Conservation (phyloP, 1,140 invertebrate genomes). For the Drosophila punjabiensis region DNA sequence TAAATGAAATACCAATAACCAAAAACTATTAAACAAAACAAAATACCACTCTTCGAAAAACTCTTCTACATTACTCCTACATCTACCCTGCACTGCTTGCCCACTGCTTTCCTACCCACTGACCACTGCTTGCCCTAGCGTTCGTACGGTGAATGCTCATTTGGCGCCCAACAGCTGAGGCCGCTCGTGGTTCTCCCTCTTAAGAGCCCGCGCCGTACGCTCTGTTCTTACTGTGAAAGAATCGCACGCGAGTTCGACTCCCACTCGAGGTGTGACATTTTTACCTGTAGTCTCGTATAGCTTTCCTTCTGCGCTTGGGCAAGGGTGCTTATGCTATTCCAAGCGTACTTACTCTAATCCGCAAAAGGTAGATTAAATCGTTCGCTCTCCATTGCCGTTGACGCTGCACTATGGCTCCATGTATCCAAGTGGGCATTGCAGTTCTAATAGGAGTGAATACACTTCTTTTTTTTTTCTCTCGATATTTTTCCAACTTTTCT, state of each 20-base stretch:
- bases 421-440: conserved; percentile 71
- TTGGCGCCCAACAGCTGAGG: not conserved
- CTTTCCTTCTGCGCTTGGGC: conserved; percentile 75
- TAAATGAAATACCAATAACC: not conserved
- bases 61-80: not conserved
- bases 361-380: conserved; percentile 83
- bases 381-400: conserved; percentile 75
- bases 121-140: conserved; percentile 40
- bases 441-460: conserved; percentile 72
- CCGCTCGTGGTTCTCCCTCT: conserved; percentile 12
- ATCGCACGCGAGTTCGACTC: conserved; percentile 36
- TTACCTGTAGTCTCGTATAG: not conserved
- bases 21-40: not conserved
- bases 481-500: not conserved
- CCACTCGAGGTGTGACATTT: not conserved
- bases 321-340: conserved; percentile 65
- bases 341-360: conserved; percentile 77
- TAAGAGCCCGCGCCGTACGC: not conserved
- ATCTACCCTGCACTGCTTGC: conserved; percentile 11
- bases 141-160: not conserved
- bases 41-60: not conserved
- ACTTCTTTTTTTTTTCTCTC: conserved; percentile 46
- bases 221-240: not conserved
- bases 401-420: conserved; percentile 73
- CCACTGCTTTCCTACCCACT: conserved; percentile 17